Evolutionary conservation across 2,888 invertebrate species (phyloP).

Genomic region (Napeogenes inachia): DNA sequence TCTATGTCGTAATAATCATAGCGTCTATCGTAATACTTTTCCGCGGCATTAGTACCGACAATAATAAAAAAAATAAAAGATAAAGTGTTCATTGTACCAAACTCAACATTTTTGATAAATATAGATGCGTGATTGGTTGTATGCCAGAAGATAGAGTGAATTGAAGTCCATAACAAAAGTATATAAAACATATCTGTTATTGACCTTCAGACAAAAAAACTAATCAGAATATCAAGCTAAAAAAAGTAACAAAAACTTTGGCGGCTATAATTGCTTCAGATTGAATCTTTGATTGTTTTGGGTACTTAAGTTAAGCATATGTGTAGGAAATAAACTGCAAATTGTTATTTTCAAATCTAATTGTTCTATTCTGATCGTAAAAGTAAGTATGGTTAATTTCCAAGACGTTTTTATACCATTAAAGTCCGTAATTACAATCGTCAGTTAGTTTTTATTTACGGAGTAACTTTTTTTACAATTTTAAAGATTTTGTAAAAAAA

Average conservation of each 20-base stretch:
- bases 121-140: constrained; percentile 8
- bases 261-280: background rate
- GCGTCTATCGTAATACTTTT: constrained; percentile 47
- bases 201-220: constrained; percentile 44
- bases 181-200: constrained; percentile 45
- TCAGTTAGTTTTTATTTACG: too few species aligned
- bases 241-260: background rate
- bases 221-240: background rate
- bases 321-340: background rate
- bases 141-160: constrained; percentile 23
- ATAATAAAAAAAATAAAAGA: constrained; percentile 31
- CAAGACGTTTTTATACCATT: too few species aligned
- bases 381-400: too few species aligned
- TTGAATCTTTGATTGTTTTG: background rate
- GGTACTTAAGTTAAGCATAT: background rate
- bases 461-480: too few species aligned
- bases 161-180: constrained; percentile 42
- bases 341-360: too few species aligned
- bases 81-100: constrained; percentile 27
- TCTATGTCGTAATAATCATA: constrained; percentile 85
- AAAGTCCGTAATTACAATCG: too few species aligned
- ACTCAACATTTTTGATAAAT: background rate
- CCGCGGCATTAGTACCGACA: constrained; percentile 35
- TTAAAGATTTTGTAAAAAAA: too few species aligned
- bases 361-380: too few species aligned